Evolutionary conservation across 37 sponge, comb jelly and placozoan species (phyloP).

Genomic region (Lycopodina hypogea): DNA sequence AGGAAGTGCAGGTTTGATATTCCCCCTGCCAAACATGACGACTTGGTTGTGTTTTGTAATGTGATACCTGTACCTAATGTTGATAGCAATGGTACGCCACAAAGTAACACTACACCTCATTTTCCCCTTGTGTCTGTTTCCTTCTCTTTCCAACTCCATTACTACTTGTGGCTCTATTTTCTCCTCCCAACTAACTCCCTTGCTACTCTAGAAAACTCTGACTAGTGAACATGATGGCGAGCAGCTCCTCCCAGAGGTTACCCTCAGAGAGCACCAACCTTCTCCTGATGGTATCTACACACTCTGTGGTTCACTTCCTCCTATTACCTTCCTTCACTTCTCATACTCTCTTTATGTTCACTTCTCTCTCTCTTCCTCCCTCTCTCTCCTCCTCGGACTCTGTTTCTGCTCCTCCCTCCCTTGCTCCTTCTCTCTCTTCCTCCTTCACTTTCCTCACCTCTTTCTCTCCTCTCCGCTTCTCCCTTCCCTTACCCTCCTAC

Average conservation of each 20-base stretch:
- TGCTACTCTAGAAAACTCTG: slow-evolving; percentile 21
- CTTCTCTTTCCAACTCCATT: not conserved
- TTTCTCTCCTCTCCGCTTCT: not conserved
- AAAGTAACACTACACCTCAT: too few relatives aligned
- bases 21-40: too few relatives aligned
- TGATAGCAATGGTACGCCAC: too few relatives aligned
- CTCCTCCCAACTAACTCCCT: too few relatives aligned
- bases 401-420: not conserved
- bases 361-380: not conserved
- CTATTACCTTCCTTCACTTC: too few relatives aligned
- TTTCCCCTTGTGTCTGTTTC: too few relatives aligned
- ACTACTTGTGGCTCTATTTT: too few relatives aligned
- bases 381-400: slow-evolving; percentile 1
- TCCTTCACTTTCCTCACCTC: not conserved
- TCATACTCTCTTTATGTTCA: not conserved
- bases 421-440: slow-evolving; percentile 12
- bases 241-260: slow-evolving; percentile 9
- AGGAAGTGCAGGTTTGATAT: not conserved
- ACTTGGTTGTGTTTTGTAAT: too few relatives aligned
- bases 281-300: slow-evolving; percentile 17
- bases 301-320: too few relatives aligned
- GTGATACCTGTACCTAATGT: too few relatives aligned
- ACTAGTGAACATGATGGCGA: slow-evolving; percentile 10
- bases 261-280: not conserved
- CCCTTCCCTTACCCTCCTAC: not conserved